Conservation (phyloP, 2,888 invertebrate genomes). For the Caenorhabditis zanzibari region DNA sequence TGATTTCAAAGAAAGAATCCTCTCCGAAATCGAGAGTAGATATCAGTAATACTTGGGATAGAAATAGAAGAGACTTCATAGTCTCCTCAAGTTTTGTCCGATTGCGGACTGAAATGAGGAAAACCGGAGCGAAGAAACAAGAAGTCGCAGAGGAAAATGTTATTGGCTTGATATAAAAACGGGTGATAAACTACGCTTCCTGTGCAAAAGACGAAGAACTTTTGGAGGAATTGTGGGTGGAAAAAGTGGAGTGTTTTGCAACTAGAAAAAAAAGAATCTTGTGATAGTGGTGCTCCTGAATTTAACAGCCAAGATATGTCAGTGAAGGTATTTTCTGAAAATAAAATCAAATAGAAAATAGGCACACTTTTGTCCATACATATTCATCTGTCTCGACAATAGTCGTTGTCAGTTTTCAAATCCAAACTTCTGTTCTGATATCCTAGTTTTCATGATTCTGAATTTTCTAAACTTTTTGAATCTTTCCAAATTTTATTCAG, state of each 20-base stretch:
- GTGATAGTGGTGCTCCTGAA: no score
- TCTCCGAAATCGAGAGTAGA: neutral
- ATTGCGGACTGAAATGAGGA: constrained; percentile 19
- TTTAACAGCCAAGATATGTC: no score
- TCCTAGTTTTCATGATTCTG: no score
- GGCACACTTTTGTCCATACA: no score
- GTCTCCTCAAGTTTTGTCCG: constrained; percentile 3
- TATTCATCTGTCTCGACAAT: no score
- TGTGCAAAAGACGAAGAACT: constrained; percentile 42
- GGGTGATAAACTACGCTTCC: constrained; percentile 34
- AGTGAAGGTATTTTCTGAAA: no score
- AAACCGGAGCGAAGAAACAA: neutral
- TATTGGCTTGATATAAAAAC: constrained; percentile 29
- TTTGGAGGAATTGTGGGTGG: constrained; percentile 12
- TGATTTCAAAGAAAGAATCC: constrained; percentile 38
- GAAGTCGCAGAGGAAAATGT: constrained; percentile 8
- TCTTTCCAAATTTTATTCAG: no score
- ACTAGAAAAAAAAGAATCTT: neutral
- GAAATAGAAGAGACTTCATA: constrained; percentile 24
- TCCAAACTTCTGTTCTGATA: no score
- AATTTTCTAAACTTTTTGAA: no score
- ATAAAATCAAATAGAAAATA: no score
- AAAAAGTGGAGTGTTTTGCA: neutral
- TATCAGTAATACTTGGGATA: neutral
- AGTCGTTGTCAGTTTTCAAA: no score